Base-by-base conservation (phyloP, 2,888 invertebrate genomes). In the Leucophenga montana region DNA sequence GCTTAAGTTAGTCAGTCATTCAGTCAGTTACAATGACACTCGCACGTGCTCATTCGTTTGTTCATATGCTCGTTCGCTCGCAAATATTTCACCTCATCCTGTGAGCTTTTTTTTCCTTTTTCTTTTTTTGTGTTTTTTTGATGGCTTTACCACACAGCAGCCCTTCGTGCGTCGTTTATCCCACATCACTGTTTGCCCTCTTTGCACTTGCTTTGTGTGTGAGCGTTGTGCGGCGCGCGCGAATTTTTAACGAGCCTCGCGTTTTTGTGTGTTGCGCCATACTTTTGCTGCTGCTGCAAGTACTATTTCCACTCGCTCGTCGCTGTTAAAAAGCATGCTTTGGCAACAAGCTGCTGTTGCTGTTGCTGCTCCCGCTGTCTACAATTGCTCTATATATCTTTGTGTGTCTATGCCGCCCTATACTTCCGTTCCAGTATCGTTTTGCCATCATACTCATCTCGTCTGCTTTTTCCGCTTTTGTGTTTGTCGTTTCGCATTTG, bases 401-500 rank as follows among this genome's bases (percentile, higher is more conserved):
- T 57, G 27, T 14, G 14, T 61, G 61, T 16, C 62, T 44, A 44
- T 54, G 18, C 54, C 54, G 11, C 54, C 57, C 33, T 57, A 13
- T n/a, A 31, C 33, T 31, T 57, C 57, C 22, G 54, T 54, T 18
- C n/a, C 18, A 18, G 27, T 31, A 22, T 57, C 27, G 50, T 54
- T n/a, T n/a, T 18, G 18, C 54, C 54, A 20, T 54, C 20, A 18
- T 20, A 9, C 18, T 53, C 39, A 11, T 6, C 4, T 54, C 56
- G 61, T 61, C 39, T 61, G 18, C 61, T 61, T 33, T 39, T 33
- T 22, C 27, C 61, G 61, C 22, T 64, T 64, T 48, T 22, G 22
- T 64, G 62, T 64, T 64, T 64, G 62, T 64, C 62, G 62, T 64
- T 64, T 64, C 62, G 46, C 48, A 64, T 64, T 64, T 48, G 62